phyloP scores from a whole-genome alignment of 2,888 invertebrate species.

The Cabera pusaria region DNA sequence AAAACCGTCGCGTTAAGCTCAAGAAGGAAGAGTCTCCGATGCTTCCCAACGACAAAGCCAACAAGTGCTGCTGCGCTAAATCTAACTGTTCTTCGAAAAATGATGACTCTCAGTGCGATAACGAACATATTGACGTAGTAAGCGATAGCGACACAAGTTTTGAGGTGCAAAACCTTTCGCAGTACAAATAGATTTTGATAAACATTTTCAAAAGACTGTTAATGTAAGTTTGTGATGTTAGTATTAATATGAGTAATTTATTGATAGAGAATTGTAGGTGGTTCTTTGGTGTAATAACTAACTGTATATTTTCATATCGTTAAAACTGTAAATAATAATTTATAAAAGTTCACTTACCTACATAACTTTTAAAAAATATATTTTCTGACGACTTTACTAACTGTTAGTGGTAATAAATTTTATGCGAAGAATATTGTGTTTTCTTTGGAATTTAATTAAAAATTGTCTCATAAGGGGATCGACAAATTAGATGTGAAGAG shows the following conservation, averaged over 20 bases:
- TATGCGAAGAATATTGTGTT: conserved; percentile 33
- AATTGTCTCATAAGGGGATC: conserved; percentile 27
- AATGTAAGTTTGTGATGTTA: conserved; percentile 8
- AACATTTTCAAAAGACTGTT: conserved; percentile 3
- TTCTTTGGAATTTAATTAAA: conserved; percentile 35
- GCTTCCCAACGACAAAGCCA: conserved; percentile 47
- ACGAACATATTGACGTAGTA: conserved; percentile 74
- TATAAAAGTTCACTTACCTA: conserved; percentile 48
- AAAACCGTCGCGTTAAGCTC: conserved; percentile 95
- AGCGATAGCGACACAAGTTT: conserved; percentile 66
- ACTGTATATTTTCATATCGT: conserved; percentile 27
- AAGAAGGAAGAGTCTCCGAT: conserved; percentile 92
- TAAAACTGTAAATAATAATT: conserved; percentile 63
- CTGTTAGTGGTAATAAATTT: conserved; percentile 68
- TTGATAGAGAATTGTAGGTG: neutral
- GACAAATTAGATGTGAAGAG: conserved; percentile 31
- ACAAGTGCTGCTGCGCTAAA: conserved; percentile 68
- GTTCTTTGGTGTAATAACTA: no score
- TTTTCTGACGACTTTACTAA: conserved; percentile 62
- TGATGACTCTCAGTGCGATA: conserved; percentile 57
- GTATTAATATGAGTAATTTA: conserved; percentile 24
- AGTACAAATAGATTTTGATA: conserved; percentile 45
- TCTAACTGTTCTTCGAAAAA: conserved; percentile 54
- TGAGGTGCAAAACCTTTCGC: conserved; percentile 59
- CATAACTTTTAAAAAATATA: conserved; percentile 46